phyloP scores from a whole-genome alignment of 1,140 invertebrate genomes.

The Drosophila jambulina region DNA sequence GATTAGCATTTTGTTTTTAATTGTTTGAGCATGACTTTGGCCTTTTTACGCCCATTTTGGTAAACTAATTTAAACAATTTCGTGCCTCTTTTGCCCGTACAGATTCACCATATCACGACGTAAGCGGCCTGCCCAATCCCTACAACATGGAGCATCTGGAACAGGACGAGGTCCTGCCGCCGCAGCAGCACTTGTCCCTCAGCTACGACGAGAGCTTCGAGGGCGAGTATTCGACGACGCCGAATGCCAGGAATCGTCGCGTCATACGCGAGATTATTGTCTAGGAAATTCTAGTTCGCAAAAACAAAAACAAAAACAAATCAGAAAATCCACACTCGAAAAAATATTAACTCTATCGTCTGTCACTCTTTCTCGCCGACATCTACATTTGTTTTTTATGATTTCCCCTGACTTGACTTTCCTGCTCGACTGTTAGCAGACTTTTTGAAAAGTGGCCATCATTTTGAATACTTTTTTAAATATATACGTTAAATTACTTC shows the following conservation, averaged over 20 bases:
- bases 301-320: constrained; percentile 8
- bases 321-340: constrained; percentile 27
- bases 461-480: constrained; percentile 56
- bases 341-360: constrained; percentile 27
- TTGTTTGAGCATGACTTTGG: constrained; percentile 77
- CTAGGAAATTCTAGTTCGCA: constrained; percentile 85
- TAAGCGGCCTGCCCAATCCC: constrained; percentile 94
- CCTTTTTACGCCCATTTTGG: constrained; percentile 36
- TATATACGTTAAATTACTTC: constrained; percentile 53
- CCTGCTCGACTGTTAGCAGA: constrained; percentile 37
- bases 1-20: constrained; percentile 75
- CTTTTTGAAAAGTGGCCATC: constrained; percentile 63
- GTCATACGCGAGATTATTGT: constrained; percentile 98
- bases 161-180: constrained; percentile 89
- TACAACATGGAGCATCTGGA: constrained; percentile 92
- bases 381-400: constrained; percentile 3
- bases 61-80: constrained; percentile 78
- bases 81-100: constrained; percentile 57
- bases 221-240: constrained; percentile 96
- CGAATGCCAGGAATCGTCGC: constrained; percentile 94
- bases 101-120: constrained; percentile 97
- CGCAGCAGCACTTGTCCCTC: constrained; percentile 92
- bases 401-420: constrained; percentile 6
- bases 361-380: constrained; percentile 1
- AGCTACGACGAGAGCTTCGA: constrained; percentile 96